Base-by-base conservation (phyloP, 2,888 invertebrate species). In the Carpatolechia fugitivella region DNA sequence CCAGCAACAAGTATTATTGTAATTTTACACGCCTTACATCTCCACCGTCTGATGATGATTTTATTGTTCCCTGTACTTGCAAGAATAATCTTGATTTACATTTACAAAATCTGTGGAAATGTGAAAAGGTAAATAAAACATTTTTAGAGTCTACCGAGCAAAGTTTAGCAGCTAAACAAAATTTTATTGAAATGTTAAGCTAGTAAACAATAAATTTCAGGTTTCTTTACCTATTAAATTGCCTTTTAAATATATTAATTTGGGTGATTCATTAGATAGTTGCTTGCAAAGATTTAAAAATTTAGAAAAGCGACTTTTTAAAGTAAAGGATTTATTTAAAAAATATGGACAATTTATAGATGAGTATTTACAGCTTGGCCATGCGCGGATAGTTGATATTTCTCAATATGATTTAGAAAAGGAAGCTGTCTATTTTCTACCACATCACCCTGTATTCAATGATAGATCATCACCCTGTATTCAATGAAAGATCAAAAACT, bases 271-370 rank as follows among this genome's bases (percentile, higher is more conserved):
- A 10, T 24, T 36, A 7, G 18, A 18, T 11, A 18, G 14, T 52
- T 10, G 31, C 33, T 33, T 36, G 6, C 36, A 36, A 36, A 5
- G 36, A 8, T 36, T 36, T n/a, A 5, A 36, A 3, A 36, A 11
- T 4, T n/a, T 36, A n/a, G 6, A 36, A 13, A 36, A 13, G 24
- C 49, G 46, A 44, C 38, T 56, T 24, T 41, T 44, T 18, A 35
- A 11, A 44, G 49, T 53, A 29, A n/a, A 7, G 24, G 18, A 36
- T 7, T 50, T 50, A 11, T 40, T 54, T 29, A 35, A 14, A 16
- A 40, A 53, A 10, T 56, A 56, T 46, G 24, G 49, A 36, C 16
- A 38, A 6, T 56, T 54, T 11, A 56, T 56, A 14, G n/a, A 56
- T 38, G 56, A 56, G 18, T 56, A 54, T 24, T 4, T 56, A 11